Evolutionary conservation across 2,797 vertebrate species (phyloP).

Genomic region (Sebastes taczanowskii): DNA sequence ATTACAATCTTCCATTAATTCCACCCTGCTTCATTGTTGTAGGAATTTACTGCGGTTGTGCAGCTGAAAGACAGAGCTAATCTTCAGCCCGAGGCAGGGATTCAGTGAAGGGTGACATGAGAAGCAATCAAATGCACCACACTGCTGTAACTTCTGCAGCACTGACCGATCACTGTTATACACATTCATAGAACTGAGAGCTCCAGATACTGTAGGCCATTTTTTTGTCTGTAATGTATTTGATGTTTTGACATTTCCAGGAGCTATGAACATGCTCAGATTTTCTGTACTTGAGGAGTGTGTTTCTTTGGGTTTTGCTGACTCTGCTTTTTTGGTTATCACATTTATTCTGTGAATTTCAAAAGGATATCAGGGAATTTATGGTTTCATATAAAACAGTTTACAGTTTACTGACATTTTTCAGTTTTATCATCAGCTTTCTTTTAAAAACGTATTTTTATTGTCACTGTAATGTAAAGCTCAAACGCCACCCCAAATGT

Average conservation of each 20-base stretch:
- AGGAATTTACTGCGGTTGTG: conserved; percentile 7
- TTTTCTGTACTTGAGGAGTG: too few species aligned
- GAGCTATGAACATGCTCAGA: neutral
- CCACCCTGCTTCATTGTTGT: conserved; percentile 5
- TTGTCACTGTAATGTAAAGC: too few species aligned
- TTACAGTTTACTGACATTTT: neutral
- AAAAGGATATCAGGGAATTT: neutral
- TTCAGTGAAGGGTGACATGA: conserved; percentile 4
- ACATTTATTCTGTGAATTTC: neutral
- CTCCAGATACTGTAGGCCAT: neutral
- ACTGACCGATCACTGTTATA: neutral
- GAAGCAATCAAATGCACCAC: neutral
- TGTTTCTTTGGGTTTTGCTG: neutral
- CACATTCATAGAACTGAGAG: neutral
- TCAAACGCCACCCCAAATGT: too few species aligned
- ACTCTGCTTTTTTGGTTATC: neutral
- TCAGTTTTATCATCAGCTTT: neutral
- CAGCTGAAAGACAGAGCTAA: conserved; percentile 18
- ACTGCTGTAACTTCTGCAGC: neutral
- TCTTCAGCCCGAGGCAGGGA: conserved; percentile 1
- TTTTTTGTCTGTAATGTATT: neutral
- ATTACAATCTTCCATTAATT: conserved; percentile 38
- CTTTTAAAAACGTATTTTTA: neutral
- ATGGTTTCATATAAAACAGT: neutral
- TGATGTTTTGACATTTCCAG: neutral